Base-by-base conservation (phyloP, 1,140 invertebrate species). In the Drosophila triauraria region DNA sequence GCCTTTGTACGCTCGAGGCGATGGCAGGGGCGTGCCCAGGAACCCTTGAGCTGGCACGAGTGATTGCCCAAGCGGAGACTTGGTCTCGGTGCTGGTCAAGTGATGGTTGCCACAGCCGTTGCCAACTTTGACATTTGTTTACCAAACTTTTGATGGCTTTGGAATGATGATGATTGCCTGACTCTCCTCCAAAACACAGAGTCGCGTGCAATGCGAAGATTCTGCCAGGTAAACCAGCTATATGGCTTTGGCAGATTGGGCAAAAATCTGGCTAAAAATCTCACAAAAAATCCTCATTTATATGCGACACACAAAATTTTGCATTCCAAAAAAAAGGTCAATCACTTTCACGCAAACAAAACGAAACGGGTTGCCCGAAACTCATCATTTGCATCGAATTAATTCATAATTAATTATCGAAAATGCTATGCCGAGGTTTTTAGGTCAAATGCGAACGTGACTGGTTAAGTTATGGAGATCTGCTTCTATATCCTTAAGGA, bases 331-430 rank as follows among this genome's bases (percentile, higher is more conserved):
- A 42, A 77, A 50, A 58, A 46, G 63, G 61, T 78, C 64, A 78
- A 69, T 70, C 75, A 78, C 75, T 62, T 43, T 57, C 32, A 46
- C 44, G 42, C 42, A 70, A 61, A 50, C 44, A 43, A 76, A 76
- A 32, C 40, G 48, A 62, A 60, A 56, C 57, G 38, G 50, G 57
- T 57, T 76, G 42, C 10, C 40, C 17, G 44, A 27, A 44, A 50
- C 20, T 46, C 43, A 50, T 27, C 69, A 77, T 56, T 56, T 38
- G 42, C 51, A 54, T 47, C 40, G 50, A 62, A 70, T 58, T 77
- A 71, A 59, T 58, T 58, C 27, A 48, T 71, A 80, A 76, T 64
- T 78, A 65, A 69, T 80, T 58, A 64, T 23, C 44, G 13, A 43
- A 62, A 77, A 79, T 60, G 68, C 32, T 43, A 47, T 32, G 63